A percentile compares a stretch with the other conserved stretches of the same genome.
These are phyloP conservation scores for Mythimna impura DNA, from an alignment of 2,888 invertebrate species.

Conservation along the genomic window DNA sequence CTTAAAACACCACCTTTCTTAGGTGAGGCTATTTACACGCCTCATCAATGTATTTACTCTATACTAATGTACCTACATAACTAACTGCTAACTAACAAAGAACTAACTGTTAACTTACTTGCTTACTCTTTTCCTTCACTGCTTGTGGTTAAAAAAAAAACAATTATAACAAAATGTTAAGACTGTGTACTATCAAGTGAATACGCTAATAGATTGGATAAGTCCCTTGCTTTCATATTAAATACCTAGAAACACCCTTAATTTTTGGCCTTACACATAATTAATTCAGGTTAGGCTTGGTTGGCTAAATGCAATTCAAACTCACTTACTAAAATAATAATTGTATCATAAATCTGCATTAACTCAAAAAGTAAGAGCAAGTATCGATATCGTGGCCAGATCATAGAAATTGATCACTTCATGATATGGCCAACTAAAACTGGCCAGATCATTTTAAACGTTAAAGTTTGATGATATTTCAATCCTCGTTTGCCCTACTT, in stretches of 20 bases:
- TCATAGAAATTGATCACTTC: too few species aligned
- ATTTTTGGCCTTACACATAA: not conserved
- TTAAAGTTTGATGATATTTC: too few species aligned
- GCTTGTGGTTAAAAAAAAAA: not conserved
- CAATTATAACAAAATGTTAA: not conserved
- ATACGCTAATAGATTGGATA: not conserved
- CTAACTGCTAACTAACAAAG: too few species aligned
- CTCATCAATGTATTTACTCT: slow-evolving; percentile 27
- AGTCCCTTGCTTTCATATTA: not conserved
- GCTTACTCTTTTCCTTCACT: not conserved
- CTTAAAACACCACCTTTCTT: too few species aligned
- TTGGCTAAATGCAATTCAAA: not conserved
- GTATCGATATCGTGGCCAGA: too few species aligned
- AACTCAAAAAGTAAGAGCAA: not conserved
- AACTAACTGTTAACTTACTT: not conserved
- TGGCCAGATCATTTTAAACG: too few species aligned
- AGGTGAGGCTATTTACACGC: too few species aligned
- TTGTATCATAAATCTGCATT: not conserved
- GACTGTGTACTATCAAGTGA: not conserved
- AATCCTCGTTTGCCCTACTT: too few species aligned
- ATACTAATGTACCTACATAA: too few species aligned
- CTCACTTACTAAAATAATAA: not conserved
- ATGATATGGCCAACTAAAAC: too few species aligned
- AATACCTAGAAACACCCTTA: not conserved
- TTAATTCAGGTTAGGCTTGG: not conserved